Percentiles rank a stretch among this genome's conserved stretches.
Evolutionary conservation across 1,140 invertebrate genomes (phyloP).

Genomic region (Drosophila auraria): DNA sequence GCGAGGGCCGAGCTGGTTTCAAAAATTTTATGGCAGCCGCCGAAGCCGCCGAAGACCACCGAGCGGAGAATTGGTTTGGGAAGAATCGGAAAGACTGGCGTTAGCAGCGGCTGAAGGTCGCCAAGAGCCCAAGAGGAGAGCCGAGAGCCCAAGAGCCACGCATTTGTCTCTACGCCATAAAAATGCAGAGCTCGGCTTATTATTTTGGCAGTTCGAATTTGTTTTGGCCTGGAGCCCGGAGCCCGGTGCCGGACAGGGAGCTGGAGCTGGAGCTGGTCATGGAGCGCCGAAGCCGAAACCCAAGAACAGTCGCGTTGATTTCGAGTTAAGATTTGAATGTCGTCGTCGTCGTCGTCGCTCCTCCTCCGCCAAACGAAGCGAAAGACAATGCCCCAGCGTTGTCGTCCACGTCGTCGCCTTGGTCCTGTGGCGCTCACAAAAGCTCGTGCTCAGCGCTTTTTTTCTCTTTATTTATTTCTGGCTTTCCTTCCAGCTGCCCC

Average conservation of each 20-base stretch:
- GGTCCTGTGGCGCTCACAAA: constrained; percentile 58
- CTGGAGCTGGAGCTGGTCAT: too few relatives aligned
- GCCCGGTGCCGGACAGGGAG: neutral
- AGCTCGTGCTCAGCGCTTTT: constrained; percentile 56
- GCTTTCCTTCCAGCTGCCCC: neutral
- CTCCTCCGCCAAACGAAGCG: constrained; percentile 31
- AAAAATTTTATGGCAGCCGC: constrained; percentile 76
- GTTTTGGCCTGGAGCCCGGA: constrained; percentile 65
- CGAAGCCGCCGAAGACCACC: constrained; percentile 10
- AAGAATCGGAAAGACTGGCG: constrained; percentile 16
- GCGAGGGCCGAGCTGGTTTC: constrained; percentile 37
- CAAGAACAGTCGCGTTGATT: constrained; percentile 61
- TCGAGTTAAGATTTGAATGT: constrained; percentile 85
- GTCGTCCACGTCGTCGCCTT: constrained; percentile 32
- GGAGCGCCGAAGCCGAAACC: constrained; percentile 5
- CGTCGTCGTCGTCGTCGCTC: constrained; percentile 21
- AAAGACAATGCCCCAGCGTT: constrained; percentile 67
- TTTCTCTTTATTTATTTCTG: neutral
- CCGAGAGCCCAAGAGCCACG: constrained; percentile 11
- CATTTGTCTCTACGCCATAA: constrained; percentile 42
- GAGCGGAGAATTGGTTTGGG: neutral
- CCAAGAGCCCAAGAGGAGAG: too few relatives aligned
- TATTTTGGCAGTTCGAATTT: constrained; percentile 83
- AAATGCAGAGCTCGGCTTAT: constrained; percentile 59
- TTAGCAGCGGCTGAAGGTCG: constrained; percentile 18